Evolutionary conservation across 2,888 invertebrate species (phyloP), one percentile per base, ranked within the genome.

Genomic region (Mimas tiliae): DNA sequence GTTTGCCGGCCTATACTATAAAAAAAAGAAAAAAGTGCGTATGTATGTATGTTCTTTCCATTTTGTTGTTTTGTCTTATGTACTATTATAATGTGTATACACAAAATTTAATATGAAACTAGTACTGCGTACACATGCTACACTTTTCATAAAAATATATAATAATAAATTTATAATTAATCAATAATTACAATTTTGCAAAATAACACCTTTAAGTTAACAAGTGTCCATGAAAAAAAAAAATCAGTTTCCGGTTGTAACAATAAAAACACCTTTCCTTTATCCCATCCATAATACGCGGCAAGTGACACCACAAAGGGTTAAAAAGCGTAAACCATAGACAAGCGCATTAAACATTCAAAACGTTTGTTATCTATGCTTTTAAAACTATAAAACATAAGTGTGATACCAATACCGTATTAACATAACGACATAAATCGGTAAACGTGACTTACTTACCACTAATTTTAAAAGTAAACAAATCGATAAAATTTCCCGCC

Each of bases 381-480:
- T 73, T 76, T 71, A 74, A 77, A 79, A 75, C 74, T 77, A 78
- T 71, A 77, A 75, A 75, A 70, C 69, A 72, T 77, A 77, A 79
- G 81, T 79, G 80, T 80, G 79, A 86, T 86, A 85, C 81, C 83
- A 82, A 85, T 86, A 86, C 78, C 70, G 76, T 86, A 89, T 88
- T 90, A 87, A 79, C 85, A 85, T 86, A 85, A 76, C 72, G 75
- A 86, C 86, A 87, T 88, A 87, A 87, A 88, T 88, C 82, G 83
- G 82, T 80, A 77, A 73, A 75, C 83, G 79, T 83, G 82, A 77
- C 80, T 82, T 81, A 85, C 82, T 86, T 86, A 86, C 87, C 83
- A 89, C 90, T 91, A 91, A 92, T 91, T 88, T 87, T 81, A 84
- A 91, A 91, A 91, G 91, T 88, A 93, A 93, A 93, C 92, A 93